Evolutionary conservation across 2,888 invertebrate genomes (phyloP), one percentile per base, ranked within the genome.

Genomic region (Himalopsyche japonica): DNA sequence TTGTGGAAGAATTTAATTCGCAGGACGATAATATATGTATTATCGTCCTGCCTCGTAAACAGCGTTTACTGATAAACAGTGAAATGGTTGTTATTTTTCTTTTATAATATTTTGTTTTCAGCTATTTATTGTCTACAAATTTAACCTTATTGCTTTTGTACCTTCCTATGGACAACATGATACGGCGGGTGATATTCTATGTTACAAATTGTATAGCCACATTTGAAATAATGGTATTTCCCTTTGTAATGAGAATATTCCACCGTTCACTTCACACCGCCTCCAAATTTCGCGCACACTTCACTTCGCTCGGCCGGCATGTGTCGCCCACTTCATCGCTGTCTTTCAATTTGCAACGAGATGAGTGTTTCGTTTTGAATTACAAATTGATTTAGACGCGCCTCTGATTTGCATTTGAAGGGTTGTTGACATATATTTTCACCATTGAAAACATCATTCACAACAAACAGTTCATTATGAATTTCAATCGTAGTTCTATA

Each of bases 321-420:
- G 79, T 64, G 64, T 57, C 34, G 49, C 80, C 49, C 49, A 48
- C 80, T 49, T 49, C 49, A 34, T 30, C 2, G 48, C 34, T 70
- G 83, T 80, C 83, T 83, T 83, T 49, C 80, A 80, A 64, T 80
- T 77, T 34, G 79, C 64, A 77, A 82, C 79, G 79, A 85, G 81
- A 85, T 81, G 85, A 81, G 86, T 49, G 84, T 79, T 82, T 78
- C 86, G 83, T 86, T 86, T 86, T 83, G 86, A 86, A 84, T 84
- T 85, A 84, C 84, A 86, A 84, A 86, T 86, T 86, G 86, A 86
- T 85, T 86, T 84, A 83, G 84, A 82, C 80, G 49, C 34, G 77
- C 79, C 81, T 80, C 83, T 30, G 43, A 78, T 37, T 70, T 79
- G 79, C 43, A 78, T 80, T 83, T 76, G 78, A 49, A 47, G 81